Evolutionary conservation across 2,113 vertebrate species (phyloP).

Genomic region (Pygoscelis antarcticus): DNA sequence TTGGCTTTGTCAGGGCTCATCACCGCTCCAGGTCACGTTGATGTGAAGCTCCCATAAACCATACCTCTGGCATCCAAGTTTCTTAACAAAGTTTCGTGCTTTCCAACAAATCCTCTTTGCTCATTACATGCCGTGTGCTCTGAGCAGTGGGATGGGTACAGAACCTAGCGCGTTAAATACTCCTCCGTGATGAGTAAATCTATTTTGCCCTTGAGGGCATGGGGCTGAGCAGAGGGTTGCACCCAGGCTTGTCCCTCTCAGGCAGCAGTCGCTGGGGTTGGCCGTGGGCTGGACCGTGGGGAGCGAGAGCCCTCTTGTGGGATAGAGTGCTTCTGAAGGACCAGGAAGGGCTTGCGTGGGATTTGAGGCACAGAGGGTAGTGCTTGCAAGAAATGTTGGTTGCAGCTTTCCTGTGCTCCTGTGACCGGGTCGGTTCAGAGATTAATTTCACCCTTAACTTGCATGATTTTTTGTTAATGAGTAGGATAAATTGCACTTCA

Average conservation of each 20-base stretch:
- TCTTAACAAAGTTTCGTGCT: not conserved
- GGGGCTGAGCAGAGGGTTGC: not conserved
- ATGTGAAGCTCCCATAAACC: not conserved
- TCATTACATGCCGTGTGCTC: fast-evolving
- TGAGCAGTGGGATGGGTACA: not conserved
- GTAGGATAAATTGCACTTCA: not conserved
- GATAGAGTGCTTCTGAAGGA: not conserved
- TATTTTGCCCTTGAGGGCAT: fast-evolving
- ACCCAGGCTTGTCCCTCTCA: not conserved
- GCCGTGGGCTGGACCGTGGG: not conserved
- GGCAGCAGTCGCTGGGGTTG: not conserved
- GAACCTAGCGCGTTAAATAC: fast-evolving
- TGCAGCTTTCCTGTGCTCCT: not conserved
- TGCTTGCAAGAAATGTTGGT: fast-evolving
- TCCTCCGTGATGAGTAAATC: fast-evolving
- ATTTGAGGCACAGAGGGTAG: not conserved
- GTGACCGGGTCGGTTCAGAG: fast-evolving
- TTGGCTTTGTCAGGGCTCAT: not conserved
- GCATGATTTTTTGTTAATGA: not conserved
- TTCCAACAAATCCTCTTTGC: not conserved
- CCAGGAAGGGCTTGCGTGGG: not conserved
- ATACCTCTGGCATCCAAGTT: not conserved
- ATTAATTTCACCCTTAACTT: not conserved
- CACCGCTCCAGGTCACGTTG: fast-evolving
- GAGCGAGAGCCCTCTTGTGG: conserved; percentile 57